Conservation (phyloP, 1,140 invertebrate species). For the Zaprionus vittiger region DNA sequence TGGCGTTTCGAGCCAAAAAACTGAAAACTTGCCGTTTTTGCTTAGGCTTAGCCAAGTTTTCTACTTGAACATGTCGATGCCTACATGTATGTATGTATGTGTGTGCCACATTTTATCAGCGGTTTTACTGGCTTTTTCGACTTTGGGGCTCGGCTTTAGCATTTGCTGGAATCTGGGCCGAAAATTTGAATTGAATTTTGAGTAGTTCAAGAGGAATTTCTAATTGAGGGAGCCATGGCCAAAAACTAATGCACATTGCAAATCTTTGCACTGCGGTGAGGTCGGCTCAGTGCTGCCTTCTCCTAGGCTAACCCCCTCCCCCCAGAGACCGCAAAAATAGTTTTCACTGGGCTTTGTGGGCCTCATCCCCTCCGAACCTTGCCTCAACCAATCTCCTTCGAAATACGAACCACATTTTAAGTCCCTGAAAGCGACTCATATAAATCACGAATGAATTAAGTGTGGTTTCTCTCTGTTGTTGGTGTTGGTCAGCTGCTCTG, state of each 20-base stretch:
- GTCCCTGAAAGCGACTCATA: slow-evolving; percentile 73
- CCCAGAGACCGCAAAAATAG: slow-evolving; percentile 73
- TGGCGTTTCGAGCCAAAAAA: slow-evolving; percentile 60
- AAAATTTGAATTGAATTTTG: slow-evolving; percentile 79
- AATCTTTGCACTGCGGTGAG: slow-evolving; percentile 54
- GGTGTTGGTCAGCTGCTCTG: slow-evolving; percentile 33
- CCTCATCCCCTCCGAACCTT: slow-evolving; percentile 4
- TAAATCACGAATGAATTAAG: slow-evolving; percentile 83
- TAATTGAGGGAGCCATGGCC: slow-evolving; percentile 68
- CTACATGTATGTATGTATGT: slow-evolving; percentile 20
- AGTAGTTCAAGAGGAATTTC: slow-evolving; percentile 75
- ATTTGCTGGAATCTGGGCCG: slow-evolving; percentile 41
- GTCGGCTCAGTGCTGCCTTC: background rate
- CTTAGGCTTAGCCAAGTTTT: slow-evolving; percentile 59
- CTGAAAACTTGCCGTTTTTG: slow-evolving; percentile 69
- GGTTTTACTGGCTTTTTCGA: slow-evolving; percentile 66
- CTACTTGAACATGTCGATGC: slow-evolving; percentile 21
- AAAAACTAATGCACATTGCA: slow-evolving; percentile 52
- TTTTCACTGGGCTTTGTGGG: slow-evolving; percentile 56
- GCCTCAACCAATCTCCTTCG: background rate
- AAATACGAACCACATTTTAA: slow-evolving; percentile 65
- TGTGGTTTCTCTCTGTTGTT: slow-evolving; percentile 54
- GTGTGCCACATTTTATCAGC: slow-evolving; percentile 66
- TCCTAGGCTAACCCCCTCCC: background rate
- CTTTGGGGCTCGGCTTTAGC: slow-evolving; percentile 45